Evolutionary conservation across 2,888 invertebrate species (phyloP).

Genomic region (Idaea dimidiata): DNA sequence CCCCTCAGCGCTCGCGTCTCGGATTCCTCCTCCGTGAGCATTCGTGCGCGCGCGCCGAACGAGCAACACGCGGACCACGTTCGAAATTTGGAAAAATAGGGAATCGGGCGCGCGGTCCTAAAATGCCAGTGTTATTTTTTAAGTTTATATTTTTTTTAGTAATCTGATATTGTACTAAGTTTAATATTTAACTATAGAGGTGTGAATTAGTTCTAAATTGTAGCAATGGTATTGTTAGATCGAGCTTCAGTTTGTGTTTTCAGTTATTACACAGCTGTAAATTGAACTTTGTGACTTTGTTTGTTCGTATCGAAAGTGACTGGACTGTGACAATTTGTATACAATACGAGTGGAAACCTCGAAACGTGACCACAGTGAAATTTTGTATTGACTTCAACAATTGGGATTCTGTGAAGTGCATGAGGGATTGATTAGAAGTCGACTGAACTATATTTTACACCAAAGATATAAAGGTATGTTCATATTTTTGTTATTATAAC

Average conservation of each 20-base stretch:
- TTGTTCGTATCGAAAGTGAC: conserved; percentile 68
- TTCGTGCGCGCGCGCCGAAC: conserved; percentile 77
- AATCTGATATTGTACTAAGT: conserved; percentile 16
- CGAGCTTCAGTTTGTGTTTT: conserved; percentile 64
- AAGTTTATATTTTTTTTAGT: conserved; percentile 23
- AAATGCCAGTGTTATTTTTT: conserved; percentile 47
- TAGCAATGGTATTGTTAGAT: conserved; percentile 41
- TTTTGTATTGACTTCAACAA: conserved; percentile 48
- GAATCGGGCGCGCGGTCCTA: conserved; percentile 55
- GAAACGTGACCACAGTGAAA: conserved; percentile 52
- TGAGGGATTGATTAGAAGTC: conserved; percentile 60
- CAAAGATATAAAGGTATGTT: conserved; percentile 72
- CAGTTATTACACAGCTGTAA: conserved; percentile 59
- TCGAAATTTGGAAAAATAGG: conserved; percentile 44
- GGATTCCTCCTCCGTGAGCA: conserved; percentile 72
- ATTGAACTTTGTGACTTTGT: conserved; percentile 49
- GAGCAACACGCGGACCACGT: conserved; percentile 58
- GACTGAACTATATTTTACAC: conserved; percentile 46
- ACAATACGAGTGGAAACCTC: conserved; percentile 43
- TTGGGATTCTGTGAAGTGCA: conserved; percentile 61
- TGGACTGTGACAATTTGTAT: conserved; percentile 68
- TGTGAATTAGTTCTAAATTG: conserved; percentile 42
- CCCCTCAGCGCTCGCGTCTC: conserved; percentile 57
- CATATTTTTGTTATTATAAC: conserved; percentile 31
- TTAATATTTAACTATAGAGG: conserved; percentile 35